Percentiles rank a stretch among this genome's conserved stretches.
These are phyloP conservation scores for Pygmarrhopalites habei DNA, from an alignment of 1,140 invertebrate genomes.

Conservation along the genomic window DNA sequence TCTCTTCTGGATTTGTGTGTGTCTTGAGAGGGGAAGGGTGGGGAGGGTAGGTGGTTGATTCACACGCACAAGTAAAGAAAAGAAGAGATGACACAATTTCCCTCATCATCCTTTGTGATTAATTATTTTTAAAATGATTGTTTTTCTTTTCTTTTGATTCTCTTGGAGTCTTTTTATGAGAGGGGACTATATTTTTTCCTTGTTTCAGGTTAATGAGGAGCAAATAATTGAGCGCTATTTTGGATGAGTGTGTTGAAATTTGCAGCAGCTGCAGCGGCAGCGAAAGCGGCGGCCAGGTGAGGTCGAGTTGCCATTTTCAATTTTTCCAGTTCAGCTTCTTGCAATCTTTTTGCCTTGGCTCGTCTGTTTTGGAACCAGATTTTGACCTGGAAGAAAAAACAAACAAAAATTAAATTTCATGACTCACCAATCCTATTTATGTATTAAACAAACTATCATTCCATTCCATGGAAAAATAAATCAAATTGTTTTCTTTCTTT, in stretches of 20 bases:
- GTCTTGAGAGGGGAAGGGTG: no score
- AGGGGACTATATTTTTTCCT: no score
- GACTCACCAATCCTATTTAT: constrained; percentile 3
- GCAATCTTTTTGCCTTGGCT: constrained; percentile 86
- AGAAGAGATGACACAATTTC: no score
- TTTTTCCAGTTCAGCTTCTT: constrained; percentile 89
- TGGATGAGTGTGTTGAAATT: constrained; percentile 39
- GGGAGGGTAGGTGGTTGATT: no score
- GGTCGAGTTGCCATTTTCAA: constrained; percentile 64
- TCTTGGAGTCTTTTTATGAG: no score
- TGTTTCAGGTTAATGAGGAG: constrained; percentile 34
- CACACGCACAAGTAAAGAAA: no score
- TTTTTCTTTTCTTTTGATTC: no score
- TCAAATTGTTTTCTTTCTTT: no score
- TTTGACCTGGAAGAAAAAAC: constrained; percentile 63
- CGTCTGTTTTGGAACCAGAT: constrained; percentile 97
- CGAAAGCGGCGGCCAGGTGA: constrained; percentile 47
- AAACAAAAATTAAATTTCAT: constrained; percentile 11
- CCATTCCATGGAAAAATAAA: background rate
- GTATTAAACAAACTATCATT: background rate
- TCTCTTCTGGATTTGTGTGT: no score
- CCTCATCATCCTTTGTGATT: no score
- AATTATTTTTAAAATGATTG: no score
- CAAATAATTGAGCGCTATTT: constrained; percentile 39
- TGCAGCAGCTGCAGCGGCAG: constrained; percentile 45